Evolutionary conservation across 2,113 vertebrate species (phyloP), one percentile per base, ranked within the genome.

Genomic region (Chrysochloris asiatica): DNA sequence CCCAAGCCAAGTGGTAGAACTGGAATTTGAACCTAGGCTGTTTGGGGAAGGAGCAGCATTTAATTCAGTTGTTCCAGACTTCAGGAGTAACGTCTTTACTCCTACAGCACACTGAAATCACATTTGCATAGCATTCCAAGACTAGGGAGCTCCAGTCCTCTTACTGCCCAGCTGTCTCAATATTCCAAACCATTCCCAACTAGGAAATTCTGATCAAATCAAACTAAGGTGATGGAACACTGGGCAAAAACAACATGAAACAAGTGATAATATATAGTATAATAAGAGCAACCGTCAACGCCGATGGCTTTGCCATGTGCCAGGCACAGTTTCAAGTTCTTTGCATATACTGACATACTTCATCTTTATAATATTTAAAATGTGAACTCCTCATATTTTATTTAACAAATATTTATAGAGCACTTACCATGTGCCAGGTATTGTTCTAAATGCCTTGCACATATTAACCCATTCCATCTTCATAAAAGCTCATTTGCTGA

Each of bases 321-420:
- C n/a, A 22, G 65, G 65, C 28, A 13, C n/a, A 21, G 65, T 69
- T 38, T 69, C 19, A 38, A 38, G n/a, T 6, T 8, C 17, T 38
- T 79, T 54, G 54, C n/a, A n/a, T 45, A 43, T 69, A 47, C 61
- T 72, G 59, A 73, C 47, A 48, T 22, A 47, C n/a, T 76, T 65
- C 61, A 47, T 52, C 33, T 21, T 73, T 4, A 43, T 61, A 75
- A 54, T 48, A 50, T 78, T 80, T 80, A 65, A 6, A 75, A 59
- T 28, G 22, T 71, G 45, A 63, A 3, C 75, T 73, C n/a, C n/a
- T n/a, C n/a, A n/a, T n/a, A n/a, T n/a, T n/a, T 81, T 76, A 72
- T 77, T 85, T 86, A 88, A 79, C 48, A 71, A 89, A 75, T 69
- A 79, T 82, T 67, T 72, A 47, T 26, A n/a, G 59, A 86, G 24